These are phyloP conservation scores for Manduca sexta DNA, from an alignment of 1,140 invertebrate genomes.

Conservation along the genomic window DNA sequence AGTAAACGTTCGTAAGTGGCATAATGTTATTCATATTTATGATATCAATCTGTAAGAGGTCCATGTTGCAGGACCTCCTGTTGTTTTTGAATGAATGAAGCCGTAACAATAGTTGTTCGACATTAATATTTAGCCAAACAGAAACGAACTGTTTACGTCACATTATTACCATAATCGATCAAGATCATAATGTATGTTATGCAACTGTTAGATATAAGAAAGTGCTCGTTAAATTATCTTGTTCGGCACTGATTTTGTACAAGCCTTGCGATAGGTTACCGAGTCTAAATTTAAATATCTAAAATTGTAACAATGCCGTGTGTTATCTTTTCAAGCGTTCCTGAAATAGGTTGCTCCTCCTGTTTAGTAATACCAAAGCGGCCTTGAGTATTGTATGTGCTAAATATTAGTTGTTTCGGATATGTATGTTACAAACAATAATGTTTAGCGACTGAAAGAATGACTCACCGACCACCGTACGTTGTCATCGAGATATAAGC, in stretches of 20 bases:
- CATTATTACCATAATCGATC: conserved; percentile 61
- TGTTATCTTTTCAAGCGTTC: not conserved
- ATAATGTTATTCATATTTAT: conserved; percentile 34
- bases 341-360: not conserved
- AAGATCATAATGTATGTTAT: conserved; percentile 54
- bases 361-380: not conserved
- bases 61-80: conserved; percentile 28
- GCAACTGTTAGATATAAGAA: conserved; percentile 43
- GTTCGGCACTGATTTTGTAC: conserved; percentile 3
- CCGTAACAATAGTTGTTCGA: conserved; percentile 34
- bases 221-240: conserved; percentile 25
- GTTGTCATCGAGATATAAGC: conserved; percentile 17
- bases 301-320: not conserved
- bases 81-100: conserved; percentile 26
- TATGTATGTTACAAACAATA: too few species aligned
- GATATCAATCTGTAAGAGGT: conserved; percentile 33
- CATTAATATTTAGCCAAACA: conserved; percentile 25
- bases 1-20: too few species aligned
- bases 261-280: conserved; percentile 1
- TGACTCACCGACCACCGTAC: conserved; percentile 21
- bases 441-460: conserved; percentile 1
- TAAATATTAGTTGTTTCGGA: not conserved
- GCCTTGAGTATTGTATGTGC: not conserved
- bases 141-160: conserved; percentile 46
- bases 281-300: not conserved